Base-by-base conservation (phyloP, 2,888 invertebrate genomes). In the Drosophila ezoana region DNA sequence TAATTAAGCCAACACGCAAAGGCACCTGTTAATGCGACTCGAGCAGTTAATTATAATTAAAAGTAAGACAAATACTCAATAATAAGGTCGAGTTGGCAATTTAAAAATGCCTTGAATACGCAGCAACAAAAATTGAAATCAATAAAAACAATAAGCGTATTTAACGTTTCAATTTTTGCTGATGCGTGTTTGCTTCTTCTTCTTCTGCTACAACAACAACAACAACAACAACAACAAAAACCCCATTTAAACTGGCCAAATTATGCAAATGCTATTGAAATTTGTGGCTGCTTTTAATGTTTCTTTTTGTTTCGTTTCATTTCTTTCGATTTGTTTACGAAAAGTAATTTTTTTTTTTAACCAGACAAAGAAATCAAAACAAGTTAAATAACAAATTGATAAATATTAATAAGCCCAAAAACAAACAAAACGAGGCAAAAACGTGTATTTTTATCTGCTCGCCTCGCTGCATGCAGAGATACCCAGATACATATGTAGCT, bases 351-450 rank as follows among this genome's bases (percentile, higher is more conserved):
- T 1, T 23, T 23, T 8, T 28, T 28, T 28, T 28, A 6, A 61
- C 43, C 61, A 58, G 57, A 77, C 69, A 78, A 78, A 76, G 65
- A 72, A 74, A 77, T 69, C 69, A 80, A 85, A 87, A 80, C 85
- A 80, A 80, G 85, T 84, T 87, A 84, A 84, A 81, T 84, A 84
- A 84, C 85, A 80, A 78, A 84, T 84, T 82, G 76, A 87, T 84
- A 81, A 84, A 84, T 84, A 84, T 84, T 87, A 84, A 87, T 87
- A 81, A 84, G 81, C 71, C 71, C 59, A 56, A 68, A 28, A 68
- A 54, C 38, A 56, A 43, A 38, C 13, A 60, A 41, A 38, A 20
- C 18, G n/a, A 35, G 40, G 9, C 20, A 52, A 60, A 40, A 72
- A 60, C 56, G 38, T 58, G 68, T 65, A 60, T 62, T 67, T 70